Conservation (phyloP, 1,140 invertebrate genomes). For the Drosophila willistoni region DNA sequence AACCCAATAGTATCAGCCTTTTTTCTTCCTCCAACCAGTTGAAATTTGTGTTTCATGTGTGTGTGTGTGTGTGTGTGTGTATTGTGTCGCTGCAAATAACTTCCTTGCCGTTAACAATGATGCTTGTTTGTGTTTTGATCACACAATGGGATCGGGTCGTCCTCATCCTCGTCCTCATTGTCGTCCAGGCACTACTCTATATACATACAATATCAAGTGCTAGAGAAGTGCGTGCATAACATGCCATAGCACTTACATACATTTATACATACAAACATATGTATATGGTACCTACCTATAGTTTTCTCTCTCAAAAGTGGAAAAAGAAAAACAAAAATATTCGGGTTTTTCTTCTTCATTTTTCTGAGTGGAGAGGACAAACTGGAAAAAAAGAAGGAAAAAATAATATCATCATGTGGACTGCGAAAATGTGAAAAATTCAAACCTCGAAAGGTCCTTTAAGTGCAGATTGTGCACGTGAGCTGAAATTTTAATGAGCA, state of each 20-base stretch:
- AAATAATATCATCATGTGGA: constrained; percentile 43
- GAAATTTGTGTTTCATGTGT: constrained; percentile 51
- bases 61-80: constrained; percentile 12
- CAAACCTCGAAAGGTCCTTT: constrained; percentile 76
- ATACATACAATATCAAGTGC: constrained; percentile 15
- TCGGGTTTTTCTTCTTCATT: neutral
- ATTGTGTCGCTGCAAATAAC: constrained; percentile 61
- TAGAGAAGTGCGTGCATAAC: constrained; percentile 61
- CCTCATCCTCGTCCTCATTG: neutral
- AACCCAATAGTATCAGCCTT: constrained; percentile 7
- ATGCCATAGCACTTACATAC: constrained; percentile 54
- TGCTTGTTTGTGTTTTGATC: constrained; percentile 61
- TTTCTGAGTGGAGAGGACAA: neutral
- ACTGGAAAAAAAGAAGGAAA: neutral
- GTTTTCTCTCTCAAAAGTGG: constrained; percentile 34
- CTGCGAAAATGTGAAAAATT: constrained; percentile 75
- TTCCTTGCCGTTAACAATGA: constrained; percentile 67
- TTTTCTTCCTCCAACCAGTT: constrained; percentile 40
- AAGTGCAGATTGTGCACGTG: constrained; percentile 78
- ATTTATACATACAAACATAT: constrained; percentile 20
- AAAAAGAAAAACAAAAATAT: constrained; percentile 7
- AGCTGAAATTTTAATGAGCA: constrained; percentile 76
- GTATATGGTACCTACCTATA: constrained; percentile 19
- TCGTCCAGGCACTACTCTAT: no score
- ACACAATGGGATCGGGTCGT: constrained; percentile 23